These are phyloP conservation scores for Merodon equestris DNA, from an alignment of 2,888 invertebrate species.

Conservation along the genomic window DNA sequence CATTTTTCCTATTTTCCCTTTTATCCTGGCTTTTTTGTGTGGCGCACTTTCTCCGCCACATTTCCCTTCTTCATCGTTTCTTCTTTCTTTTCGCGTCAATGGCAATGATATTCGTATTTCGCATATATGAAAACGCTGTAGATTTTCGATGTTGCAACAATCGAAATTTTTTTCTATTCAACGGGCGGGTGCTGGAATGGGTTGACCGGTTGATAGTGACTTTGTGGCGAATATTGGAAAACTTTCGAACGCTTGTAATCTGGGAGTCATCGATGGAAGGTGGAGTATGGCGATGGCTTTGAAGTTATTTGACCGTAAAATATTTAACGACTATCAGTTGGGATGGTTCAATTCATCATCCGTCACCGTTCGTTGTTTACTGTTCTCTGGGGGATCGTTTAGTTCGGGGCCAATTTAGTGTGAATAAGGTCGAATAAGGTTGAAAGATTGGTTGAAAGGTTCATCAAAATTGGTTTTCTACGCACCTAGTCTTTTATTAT, in stretches of 20 bases:
- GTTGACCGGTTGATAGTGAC: neutral
- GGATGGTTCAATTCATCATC: no score
- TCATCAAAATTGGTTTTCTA: no score
- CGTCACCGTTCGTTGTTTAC: no score
- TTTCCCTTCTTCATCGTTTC: conserved; percentile 21
- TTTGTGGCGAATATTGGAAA: conserved; percentile 25
- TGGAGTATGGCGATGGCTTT: no score
- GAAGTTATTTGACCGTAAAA: no score
- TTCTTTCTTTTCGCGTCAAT: conserved; percentile 48
- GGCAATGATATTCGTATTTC: conserved; percentile 43
- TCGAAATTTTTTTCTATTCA: conserved; percentile 20
- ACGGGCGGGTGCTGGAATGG: neutral
- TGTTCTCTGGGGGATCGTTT: no score
- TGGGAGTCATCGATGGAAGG: no score
- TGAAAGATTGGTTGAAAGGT: no score
- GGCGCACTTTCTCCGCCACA: conserved; percentile 12
- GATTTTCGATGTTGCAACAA: neutral
- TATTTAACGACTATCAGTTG: no score
- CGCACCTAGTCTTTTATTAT: no score
- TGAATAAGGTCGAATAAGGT: no score
- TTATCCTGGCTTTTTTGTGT: conserved; percentile 22
- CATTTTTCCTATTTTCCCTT: conserved; percentile 34
- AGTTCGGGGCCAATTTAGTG: no score
- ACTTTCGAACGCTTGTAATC: conserved; percentile 4
- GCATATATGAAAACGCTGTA: conserved; percentile 30